Percentiles rank a stretch among this genome's conserved stretches.
phyloP scores from a whole-genome alignment of 2,113 vertebrate species.

The Coregonus clupeaformis region DNA sequence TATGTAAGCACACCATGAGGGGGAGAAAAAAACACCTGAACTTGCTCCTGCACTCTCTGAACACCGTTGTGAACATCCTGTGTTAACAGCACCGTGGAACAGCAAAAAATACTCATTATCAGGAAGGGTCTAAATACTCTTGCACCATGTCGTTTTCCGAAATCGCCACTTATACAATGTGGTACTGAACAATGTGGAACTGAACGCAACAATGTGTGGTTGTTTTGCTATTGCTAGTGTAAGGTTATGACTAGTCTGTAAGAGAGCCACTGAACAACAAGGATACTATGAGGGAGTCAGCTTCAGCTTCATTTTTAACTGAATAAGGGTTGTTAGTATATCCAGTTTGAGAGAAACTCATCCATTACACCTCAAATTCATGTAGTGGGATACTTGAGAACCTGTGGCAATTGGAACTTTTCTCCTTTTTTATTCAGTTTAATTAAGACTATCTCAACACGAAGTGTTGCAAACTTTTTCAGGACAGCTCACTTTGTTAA shows the following conservation, averaged over 20 bases:
- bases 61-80: conserved; percentile 29
- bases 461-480: background rate
- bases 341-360: too few relatives aligned
- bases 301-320: background rate
- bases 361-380: background rate
- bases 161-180: background rate
- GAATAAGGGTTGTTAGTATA: background rate
- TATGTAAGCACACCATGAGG: conserved; percentile 48
- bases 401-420: background rate
- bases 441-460: background rate
- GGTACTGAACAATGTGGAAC: background rate
- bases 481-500: background rate
- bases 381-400: background rate
- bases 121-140: conserved; percentile 16
- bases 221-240: background rate
- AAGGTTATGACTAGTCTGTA: background rate
- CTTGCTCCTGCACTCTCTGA: conserved; percentile 29
- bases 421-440: background rate
- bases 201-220: background rate
- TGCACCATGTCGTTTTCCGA: conserved; percentile 11
- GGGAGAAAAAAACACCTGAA: conserved; percentile 18
- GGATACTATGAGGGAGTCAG: background rate
- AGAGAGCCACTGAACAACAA: background rate
- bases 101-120: background rate
- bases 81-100: conserved; percentile 4